Percentiles rank a stretch among this genome's conserved stretches.
phyloP scores from a whole-genome alignment of 2,113 vertebrate species.

The Otolemur garnettii region DNA sequence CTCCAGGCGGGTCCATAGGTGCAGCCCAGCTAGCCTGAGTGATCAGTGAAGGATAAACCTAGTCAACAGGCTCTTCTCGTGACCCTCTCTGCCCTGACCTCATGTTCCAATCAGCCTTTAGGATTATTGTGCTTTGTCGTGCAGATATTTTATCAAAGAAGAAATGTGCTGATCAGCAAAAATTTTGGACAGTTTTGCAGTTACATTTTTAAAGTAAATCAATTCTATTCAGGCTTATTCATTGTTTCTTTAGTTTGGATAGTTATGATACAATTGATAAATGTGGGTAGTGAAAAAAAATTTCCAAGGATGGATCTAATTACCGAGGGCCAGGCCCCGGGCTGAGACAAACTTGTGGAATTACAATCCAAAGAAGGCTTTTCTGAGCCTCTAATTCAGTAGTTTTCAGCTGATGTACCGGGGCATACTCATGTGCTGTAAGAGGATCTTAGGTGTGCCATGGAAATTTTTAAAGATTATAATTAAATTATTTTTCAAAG shows the following conservation, averaged over 20 bases:
- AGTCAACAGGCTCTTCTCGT: not conserved
- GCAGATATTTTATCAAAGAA: not conserved
- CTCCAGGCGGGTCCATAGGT: not conserved
- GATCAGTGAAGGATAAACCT: not conserved
- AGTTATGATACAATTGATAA: not conserved
- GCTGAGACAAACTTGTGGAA: not conserved
- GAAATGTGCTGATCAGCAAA: not conserved
- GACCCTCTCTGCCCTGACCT: not conserved
- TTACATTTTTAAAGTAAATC: not conserved
- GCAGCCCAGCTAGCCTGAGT: not conserved
- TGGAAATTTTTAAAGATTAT: too few relatives aligned
- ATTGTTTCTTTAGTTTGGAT: not conserved
- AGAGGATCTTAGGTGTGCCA: too few relatives aligned
- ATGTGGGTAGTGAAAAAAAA: not conserved
- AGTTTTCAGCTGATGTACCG: too few relatives aligned
- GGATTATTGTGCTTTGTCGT: not conserved
- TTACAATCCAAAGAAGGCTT: not conserved
- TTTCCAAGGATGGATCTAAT: not conserved
- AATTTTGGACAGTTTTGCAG: not conserved
- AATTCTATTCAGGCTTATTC: not conserved
- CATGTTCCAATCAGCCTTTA: not conserved
- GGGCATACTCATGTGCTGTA: too few relatives aligned
- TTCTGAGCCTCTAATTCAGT: not conserved
- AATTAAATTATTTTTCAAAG: too few relatives aligned
- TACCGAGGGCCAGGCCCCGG: not conserved